Evolutionary conservation across 1,140 invertebrate species (phyloP).

Genomic region (Apis mellifera): Amel_HAv3.1 CM009942.2:489001-489500

Average conservation of each 20-base stretch:
- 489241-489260: slow-evolving; percentile 77
- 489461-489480: slow-evolving; percentile 14
- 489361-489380: slow-evolving; percentile 56
- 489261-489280: slow-evolving; percentile 80
- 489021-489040: slow-evolving; percentile 39
- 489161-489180: slow-evolving; percentile 32
- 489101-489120: no score
- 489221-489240: slow-evolving; percentile 78
- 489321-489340: slow-evolving; percentile 67
- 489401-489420: no score
- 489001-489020: slow-evolving; percentile 38
- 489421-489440: no score
- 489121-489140: no score
- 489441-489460: slow-evolving; percentile 4
- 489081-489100: slow-evolving; percentile 54
- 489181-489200: slow-evolving; percentile 71
- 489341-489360: slow-evolving; percentile 69
- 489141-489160: no score
- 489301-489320: slow-evolving; percentile 61
- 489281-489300: slow-evolving; percentile 79
- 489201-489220: slow-evolving; percentile 74
- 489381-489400: slow-evolving; percentile 33
- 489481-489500: neutral
- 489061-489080: slow-evolving; percentile 43
- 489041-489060: slow-evolving; percentile 43